phyloP scores from a whole-genome alignment of 2,113 vertebrate genomes.

The Neofelis nebulosa region DNA sequence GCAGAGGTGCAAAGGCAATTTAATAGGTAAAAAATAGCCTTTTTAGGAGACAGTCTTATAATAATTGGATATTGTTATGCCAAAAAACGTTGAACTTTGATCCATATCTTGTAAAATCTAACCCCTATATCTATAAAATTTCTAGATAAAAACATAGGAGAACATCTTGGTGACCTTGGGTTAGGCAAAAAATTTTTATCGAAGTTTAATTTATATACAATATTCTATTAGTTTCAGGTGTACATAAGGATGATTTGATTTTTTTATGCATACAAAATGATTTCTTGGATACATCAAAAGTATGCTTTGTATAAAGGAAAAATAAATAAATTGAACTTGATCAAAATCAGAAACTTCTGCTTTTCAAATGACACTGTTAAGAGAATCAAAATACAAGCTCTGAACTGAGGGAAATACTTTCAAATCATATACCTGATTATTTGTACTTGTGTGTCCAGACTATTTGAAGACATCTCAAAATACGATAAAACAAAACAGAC shows the following conservation, averaged over 20 bases:
- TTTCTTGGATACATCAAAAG: neutral
- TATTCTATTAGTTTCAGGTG: neutral
- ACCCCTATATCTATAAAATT: neutral
- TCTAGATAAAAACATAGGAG: neutral
- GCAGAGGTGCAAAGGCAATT: neutral
- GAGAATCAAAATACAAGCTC: neutral
- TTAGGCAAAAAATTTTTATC: neutral
- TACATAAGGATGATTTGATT: neutral
- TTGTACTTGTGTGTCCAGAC: neutral
- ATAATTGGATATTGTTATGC: neutral
- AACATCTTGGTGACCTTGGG: neutral
- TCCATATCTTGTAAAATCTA: neutral
- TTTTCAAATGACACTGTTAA: neutral
- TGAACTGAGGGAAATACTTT: neutral
- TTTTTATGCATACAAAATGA: neutral
- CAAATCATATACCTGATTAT: neutral
- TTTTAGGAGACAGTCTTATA: neutral
- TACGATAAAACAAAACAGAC: neutral
- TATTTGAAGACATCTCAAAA: neutral
- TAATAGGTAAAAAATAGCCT: neutral
- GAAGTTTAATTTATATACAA: neutral
- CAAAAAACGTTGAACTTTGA: neutral
- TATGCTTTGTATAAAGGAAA: neutral
- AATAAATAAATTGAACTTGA: neutral
- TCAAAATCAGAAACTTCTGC: neutral